Conservation (phyloP, 1,140 invertebrate genomes). For the Temnothorax nylanderi region DNA sequence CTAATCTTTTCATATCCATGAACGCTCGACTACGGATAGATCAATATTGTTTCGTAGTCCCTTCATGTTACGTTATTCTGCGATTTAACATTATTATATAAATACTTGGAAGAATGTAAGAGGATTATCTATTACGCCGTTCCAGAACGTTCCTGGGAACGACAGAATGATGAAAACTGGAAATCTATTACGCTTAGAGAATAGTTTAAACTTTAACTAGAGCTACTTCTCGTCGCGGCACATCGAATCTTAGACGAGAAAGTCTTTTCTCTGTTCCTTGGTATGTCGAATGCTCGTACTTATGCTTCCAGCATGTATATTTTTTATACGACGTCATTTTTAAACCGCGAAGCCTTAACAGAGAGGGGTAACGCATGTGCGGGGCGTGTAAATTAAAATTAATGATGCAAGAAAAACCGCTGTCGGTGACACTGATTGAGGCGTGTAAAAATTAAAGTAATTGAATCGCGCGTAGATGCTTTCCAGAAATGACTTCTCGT, state of each 20-base stretch:
- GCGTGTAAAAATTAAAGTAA: not conserved
- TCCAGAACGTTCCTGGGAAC: not conserved
- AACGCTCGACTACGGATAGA: not conserved
- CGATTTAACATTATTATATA: not conserved
- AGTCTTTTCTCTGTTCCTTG: constrained; percentile 31
- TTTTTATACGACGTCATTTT: constrained; percentile 78
- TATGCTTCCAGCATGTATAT: constrained; percentile 79
- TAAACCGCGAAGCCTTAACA: constrained; percentile 38
- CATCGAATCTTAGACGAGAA: constrained; percentile 37
- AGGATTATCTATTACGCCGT: not conserved
- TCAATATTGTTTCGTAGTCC: not conserved
- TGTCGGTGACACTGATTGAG: not conserved
- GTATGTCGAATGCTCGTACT: constrained; percentile 71
- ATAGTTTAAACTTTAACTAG: constrained; percentile 24
- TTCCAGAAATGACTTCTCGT: not conserved
- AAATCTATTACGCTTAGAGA: constrained; percentile 38
- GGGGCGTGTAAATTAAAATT: not conserved
- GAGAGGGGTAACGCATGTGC: not conserved
- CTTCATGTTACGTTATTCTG: not conserved
- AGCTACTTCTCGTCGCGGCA: not conserved
- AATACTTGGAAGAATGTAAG: not conserved
- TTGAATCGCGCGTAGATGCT: not conserved
- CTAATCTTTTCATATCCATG: not conserved
- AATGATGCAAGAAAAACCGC: not conserved
- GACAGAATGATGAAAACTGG: constrained; percentile 15